A percentile compares a stretch with the other conserved stretches of the same genome.
Evolutionary conservation across 2,888 invertebrate species (phyloP).

Genomic region (Conchocele bisecta): DNA sequence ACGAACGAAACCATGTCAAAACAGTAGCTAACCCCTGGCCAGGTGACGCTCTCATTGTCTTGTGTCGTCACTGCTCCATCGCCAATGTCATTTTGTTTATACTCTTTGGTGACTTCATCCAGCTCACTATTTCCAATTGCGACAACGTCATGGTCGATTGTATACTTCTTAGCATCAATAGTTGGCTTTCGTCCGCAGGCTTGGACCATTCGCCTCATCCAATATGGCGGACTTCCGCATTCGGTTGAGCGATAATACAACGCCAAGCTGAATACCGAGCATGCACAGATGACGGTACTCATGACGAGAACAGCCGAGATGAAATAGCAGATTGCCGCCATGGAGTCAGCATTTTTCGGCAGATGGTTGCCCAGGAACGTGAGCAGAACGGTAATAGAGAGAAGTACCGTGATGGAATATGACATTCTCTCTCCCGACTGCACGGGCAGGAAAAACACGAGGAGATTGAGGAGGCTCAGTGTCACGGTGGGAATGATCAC

Average conservation of each 20-base stretch:
- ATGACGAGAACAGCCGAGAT: constrained; percentile 9
- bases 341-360: constrained; percentile 21
- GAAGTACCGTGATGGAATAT: constrained; percentile 27
- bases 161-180: too few relatives aligned
- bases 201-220: not conserved
- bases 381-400: constrained; percentile 26
- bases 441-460: constrained; percentile 28
- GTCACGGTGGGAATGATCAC: constrained; percentile 25
- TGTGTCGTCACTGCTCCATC: too few relatives aligned
- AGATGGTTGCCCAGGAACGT: constrained; percentile 14
- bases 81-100: too few relatives aligned
- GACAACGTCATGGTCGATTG: too few relatives aligned
- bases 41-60: too few relatives aligned
- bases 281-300: constrained; percentile 20
- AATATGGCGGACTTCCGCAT: not conserved
- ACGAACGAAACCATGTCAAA: too few relatives aligned
- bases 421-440: constrained; percentile 36
- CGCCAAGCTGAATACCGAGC: not conserved
- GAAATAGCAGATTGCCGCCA: constrained; percentile 26
- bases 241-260: not conserved
- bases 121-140: too few relatives aligned
- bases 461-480: constrained; percentile 18
- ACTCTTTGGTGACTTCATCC: too few relatives aligned
- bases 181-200: too few relatives aligned
- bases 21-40: too few relatives aligned